Percentiles rank a stretch among this genome's conserved stretches.
phyloP scores from a whole-genome alignment of 1,140 invertebrate species.

The Drosophila sp. region DNA sequence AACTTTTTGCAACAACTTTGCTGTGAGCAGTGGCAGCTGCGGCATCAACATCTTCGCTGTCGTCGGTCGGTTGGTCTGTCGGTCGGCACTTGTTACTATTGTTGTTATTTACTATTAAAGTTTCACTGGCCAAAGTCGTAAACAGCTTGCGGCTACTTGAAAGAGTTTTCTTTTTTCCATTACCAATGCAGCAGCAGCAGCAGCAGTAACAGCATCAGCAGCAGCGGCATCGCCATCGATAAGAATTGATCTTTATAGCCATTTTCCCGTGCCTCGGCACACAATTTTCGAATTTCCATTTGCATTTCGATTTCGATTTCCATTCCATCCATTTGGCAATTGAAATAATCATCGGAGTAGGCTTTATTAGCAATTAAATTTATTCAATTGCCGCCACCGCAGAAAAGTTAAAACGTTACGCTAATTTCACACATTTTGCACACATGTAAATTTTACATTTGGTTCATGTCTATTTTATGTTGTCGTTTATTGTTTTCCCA shows the following conservation, averaged over 20 bases:
- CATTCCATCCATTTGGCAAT: constrained; percentile 46
- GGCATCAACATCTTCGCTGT: constrained; percentile 1
- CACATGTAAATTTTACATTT: constrained; percentile 25
- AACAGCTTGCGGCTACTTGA: constrained; percentile 61
- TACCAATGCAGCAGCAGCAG: constrained; percentile 32
- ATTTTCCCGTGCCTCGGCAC: too few species aligned
- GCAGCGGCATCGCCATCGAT: background rate
- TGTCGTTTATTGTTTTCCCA: constrained; percentile 55
- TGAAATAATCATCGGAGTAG: constrained; percentile 32
- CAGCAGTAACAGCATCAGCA: background rate
- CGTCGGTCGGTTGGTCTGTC: constrained; percentile 5
- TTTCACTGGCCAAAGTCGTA: constrained; percentile 50
- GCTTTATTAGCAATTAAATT: constrained; percentile 75
- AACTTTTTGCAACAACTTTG: constrained; percentile 43
- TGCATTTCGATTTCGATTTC: constrained; percentile 10
- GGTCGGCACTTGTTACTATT: constrained; percentile 63
- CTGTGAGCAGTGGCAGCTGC: constrained; percentile 11
- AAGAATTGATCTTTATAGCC: constrained; percentile 1
- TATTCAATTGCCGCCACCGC: constrained; percentile 71
- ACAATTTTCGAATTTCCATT: constrained; percentile 55
- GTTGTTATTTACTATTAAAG: constrained; percentile 80
- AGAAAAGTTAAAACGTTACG: constrained; percentile 64
- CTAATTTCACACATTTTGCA: constrained; percentile 54
- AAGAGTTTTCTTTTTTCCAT: constrained; percentile 47
- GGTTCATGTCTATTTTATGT: constrained; percentile 53